Evolutionary conservation across 1,140 invertebrate genomes (phyloP), one percentile per base, ranked within the genome.

Genomic region (Cepaea nemoralis): DNA sequence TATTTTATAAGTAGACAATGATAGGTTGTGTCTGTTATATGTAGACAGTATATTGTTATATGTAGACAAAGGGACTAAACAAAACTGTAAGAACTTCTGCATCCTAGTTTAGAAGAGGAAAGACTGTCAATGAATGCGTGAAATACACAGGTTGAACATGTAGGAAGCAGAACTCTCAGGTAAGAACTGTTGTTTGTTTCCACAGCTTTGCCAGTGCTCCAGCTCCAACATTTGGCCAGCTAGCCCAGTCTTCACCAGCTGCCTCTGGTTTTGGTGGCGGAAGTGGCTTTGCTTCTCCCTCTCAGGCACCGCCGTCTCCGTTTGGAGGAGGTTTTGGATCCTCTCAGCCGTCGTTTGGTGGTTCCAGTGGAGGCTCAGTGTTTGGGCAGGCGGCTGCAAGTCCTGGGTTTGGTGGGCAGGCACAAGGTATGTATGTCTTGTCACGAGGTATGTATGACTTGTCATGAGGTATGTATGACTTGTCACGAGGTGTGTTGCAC

Each of bases 191-290:
- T 33, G n/a, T 80, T 27, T 63, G n/a, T 63, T 2, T 63, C 27
- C 12, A n/a, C 50, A 83, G 85, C 27, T 88, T 86, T 86, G 86
- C 83, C 31, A 69, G 31, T 10, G 70, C 79, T 24, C 78, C 77
- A 35, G 86, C 85, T 75, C 86, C 88, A 0, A 85, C 88, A 55
- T 89, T 88, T 86, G 88, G 86, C 35, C 82, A 76, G 50, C 74
- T 89, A 33, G 88, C 88, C 6, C 86, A 84, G 81, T 59, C 81
- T 16, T 55, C 81, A 27, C 50, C 75, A 0, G 24, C 70, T 1
- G 31, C 77, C 22, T 42, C 76, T 6, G 50, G 48, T 48, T 73
- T 78, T 66, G 74, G 73, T 50, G 67, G 48, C 27, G 74, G 83
- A 45, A 2, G 5, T 55, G 50, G 50, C 2, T 39, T 48, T 76